Evolutionary conservation across 1,140 invertebrate species (phyloP).

Genomic region (Argopecten irradians): DNA sequence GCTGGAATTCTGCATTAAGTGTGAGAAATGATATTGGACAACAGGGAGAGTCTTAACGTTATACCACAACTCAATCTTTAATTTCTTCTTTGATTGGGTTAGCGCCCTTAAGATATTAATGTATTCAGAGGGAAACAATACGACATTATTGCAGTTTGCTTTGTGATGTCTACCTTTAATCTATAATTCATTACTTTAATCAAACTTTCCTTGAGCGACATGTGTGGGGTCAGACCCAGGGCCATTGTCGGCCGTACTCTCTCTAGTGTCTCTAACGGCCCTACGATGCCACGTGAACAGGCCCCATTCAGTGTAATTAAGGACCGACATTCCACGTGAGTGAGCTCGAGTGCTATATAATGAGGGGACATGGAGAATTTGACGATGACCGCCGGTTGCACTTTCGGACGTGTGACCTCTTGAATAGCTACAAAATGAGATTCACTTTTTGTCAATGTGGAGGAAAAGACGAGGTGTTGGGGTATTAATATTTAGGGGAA

Average conservation of each 20-base stretch:
- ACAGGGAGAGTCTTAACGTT: neutral
- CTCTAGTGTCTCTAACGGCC: neutral
- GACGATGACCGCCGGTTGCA: neutral
- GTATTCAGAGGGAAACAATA: neutral
- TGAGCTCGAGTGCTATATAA: conserved; percentile 9
- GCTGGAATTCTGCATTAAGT: too few relatives aligned
- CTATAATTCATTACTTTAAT: neutral
- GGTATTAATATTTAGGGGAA: too few relatives aligned
- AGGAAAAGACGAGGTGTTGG: too few relatives aligned
- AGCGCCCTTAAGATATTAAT: neutral
- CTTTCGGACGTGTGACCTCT: neutral
- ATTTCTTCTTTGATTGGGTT: neutral
- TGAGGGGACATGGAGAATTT: neutral
- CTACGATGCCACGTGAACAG: neutral
- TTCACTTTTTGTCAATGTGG: too few relatives aligned
- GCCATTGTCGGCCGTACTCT: neutral
- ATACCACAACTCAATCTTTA: neutral
- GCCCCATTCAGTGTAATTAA: neutral
- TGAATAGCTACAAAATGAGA: too few relatives aligned
- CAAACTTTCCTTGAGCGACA: neutral
- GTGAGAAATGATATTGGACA: too few relatives aligned
- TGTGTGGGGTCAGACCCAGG: neutral
- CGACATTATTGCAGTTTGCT: too few relatives aligned
- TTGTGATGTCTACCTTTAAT: neutral
- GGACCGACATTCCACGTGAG: neutral